Conservation (phyloP, 1,140 invertebrate species). For the Choristoneura fumiferana region DNA sequence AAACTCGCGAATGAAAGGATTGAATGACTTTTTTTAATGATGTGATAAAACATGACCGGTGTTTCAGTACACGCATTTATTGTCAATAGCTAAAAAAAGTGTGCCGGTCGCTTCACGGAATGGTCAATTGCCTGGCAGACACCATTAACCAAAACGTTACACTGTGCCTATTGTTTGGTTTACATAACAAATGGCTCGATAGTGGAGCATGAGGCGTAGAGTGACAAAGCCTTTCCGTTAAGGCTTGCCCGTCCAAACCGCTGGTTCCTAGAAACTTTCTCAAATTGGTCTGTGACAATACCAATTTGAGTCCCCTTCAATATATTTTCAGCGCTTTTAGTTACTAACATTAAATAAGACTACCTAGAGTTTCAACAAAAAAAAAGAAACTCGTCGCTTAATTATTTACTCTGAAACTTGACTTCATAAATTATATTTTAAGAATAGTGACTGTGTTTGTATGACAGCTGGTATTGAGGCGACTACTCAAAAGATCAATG, state of each 20-base stretch:
- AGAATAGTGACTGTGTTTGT: neutral
- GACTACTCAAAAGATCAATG: constrained; percentile 29
- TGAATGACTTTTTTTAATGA: neutral
- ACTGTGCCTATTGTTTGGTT: constrained; percentile 40
- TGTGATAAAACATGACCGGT: neutral
- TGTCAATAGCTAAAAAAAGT: constrained; percentile 30
- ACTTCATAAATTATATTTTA: too few species aligned
- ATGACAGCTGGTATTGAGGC: neutral
- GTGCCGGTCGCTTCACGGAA: constrained; percentile 30
- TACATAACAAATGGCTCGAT: constrained; percentile 48
- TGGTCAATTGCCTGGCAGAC: constrained; percentile 31
- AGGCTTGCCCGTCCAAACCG: constrained; percentile 6
- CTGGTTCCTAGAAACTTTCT: neutral
- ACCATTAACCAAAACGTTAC: constrained; percentile 41
- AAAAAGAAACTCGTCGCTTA: too few species aligned
- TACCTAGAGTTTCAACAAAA: too few species aligned
- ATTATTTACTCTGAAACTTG: too few species aligned
- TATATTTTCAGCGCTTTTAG: too few species aligned
- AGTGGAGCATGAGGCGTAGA: constrained; percentile 28
- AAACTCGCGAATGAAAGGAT: neutral
- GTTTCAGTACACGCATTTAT: neutral
- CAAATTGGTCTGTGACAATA: too few species aligned
- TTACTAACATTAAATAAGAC: too few species aligned
- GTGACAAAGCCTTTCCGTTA: constrained; percentile 43
- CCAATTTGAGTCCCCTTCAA: too few species aligned